These are phyloP conservation scores for Palaemon carinicauda DNA, from an alignment of 1,140 invertebrate species.

Conservation along the genomic window DNA sequence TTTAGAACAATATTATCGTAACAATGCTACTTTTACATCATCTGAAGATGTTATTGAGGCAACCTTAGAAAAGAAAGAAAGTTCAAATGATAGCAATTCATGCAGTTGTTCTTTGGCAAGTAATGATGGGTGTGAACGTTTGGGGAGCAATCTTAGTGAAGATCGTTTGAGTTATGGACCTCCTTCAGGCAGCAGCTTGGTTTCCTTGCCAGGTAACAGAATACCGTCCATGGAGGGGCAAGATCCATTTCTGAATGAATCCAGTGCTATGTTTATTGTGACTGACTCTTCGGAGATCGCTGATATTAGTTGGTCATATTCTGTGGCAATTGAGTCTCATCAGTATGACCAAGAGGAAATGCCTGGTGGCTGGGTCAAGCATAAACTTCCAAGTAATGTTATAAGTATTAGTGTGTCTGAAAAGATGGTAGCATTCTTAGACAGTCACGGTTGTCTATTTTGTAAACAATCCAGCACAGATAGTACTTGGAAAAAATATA, in stretches of 20 bases:
- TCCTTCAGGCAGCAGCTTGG: conserved; percentile 42
- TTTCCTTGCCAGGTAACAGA: conserved; percentile 2
- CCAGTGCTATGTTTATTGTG: conserved; percentile 17
- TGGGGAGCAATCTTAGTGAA: conserved; percentile 36
- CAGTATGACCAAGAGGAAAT: conserved; percentile 35
- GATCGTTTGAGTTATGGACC: conserved; percentile 43
- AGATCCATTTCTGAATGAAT: neutral
- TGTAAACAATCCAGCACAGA: neutral
- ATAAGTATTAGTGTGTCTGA: conserved; percentile 22
- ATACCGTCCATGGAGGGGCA: neutral
- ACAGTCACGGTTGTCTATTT: conserved; percentile 3
- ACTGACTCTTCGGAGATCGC: conserved; percentile 36
- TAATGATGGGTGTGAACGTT: conserved; percentile 14
- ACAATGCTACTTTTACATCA: conserved; percentile 1
- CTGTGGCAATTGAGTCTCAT: neutral
- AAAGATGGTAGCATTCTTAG: neutral
- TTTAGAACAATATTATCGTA: neutral
- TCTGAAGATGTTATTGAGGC: neutral
- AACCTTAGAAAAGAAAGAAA: neutral
- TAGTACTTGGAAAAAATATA: conserved; percentile 33
- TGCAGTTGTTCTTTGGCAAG: neutral
- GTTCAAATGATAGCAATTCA: neutral
- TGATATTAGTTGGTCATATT: conserved; percentile 37
- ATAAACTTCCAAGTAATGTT: conserved; percentile 7
- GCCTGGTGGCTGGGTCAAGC: conserved; percentile 25